These are phyloP conservation scores for Nipponia nippon DNA, from an alignment of 2,113 vertebrate genomes.

Conservation along the genomic window DNA sequence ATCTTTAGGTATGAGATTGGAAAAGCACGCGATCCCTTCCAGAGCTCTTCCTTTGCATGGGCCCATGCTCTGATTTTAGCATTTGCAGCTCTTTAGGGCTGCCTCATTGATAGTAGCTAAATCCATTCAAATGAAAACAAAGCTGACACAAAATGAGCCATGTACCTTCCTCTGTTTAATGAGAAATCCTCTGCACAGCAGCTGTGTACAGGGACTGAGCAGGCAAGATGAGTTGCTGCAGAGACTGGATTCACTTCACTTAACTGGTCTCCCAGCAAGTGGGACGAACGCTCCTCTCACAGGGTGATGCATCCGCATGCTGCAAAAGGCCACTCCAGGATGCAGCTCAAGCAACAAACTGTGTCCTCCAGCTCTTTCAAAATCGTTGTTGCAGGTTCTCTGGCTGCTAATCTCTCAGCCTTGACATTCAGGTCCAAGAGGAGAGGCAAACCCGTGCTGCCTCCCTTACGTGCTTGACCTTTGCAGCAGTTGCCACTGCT, in stretches of 20 bases:
- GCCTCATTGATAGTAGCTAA: not conserved
- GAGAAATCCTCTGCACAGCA: not conserved
- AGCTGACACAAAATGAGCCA: not conserved
- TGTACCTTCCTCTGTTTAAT: not conserved
- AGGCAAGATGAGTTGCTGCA: not conserved
- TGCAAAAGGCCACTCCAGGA: rapidly evolving
- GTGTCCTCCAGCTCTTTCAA: not conserved
- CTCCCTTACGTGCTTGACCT: not conserved
- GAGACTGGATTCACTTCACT: not conserved
- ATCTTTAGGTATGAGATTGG: not conserved
- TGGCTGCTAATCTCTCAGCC: not conserved
- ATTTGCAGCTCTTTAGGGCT: not conserved
- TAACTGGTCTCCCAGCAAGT: not conserved
- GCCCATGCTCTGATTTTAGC: not conserved
- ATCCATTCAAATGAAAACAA: not conserved
- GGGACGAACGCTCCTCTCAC: not conserved
- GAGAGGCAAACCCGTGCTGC: not conserved
- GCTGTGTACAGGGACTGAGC: not conserved
- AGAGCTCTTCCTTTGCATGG: not conserved
- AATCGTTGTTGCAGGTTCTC: not conserved
- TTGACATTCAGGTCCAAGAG: not conserved
- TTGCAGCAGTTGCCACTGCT: slow-evolving; percentile 16
- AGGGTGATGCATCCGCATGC: rapidly evolving
- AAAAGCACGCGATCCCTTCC: not conserved
- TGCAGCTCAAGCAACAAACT: not conserved